Base-by-base conservation (phyloP, 2,888 invertebrate species). In the Troides oblongomaculatus region DNA sequence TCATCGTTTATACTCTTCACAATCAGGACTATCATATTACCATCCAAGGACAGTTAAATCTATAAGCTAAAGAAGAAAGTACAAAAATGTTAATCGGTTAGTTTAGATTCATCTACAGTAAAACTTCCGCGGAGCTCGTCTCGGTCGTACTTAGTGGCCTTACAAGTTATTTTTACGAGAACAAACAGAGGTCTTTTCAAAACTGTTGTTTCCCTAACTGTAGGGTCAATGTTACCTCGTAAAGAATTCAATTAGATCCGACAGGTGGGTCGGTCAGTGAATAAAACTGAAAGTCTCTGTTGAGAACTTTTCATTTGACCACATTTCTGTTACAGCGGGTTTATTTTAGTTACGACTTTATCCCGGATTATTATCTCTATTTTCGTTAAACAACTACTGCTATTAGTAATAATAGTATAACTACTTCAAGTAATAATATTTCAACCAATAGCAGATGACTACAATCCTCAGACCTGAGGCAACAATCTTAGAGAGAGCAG, bases 201-300 rank as follows among this genome's bases (percentile, higher is more conserved):
- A 67, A 72, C 73, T 82, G 84, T 72, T 75, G 50, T 66, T 74
- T 72, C 66, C 69, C 74, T 75, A 77, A 74, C 77, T 75, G 76
- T 78, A 84, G 82, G 85, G 85, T 84, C 78, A 78, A 78, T 82
- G 85, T 85, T 85, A 84, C 82, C 83, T 82, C 80, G 82, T 85
- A 87, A 86, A 87, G 85, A 88, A 87, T 88, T 88, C 88, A 89
- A 89, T 89, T 88, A 89, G 83, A 76, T 62, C 75, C 81, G 84
- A 85, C 86, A 89, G 87, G 85, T 86, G 82, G 81, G 75, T 74
- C 75, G 75, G 78, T 66, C 70, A 46, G 56, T 56, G 70, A 64
- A 68, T 68, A 69, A 70, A 71, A 75, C 72, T 66, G 23, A 62
- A 53, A 62, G 50, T 50, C n/a, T 60, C 50, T 10, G 46, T 30